Percentiles rank a stretch among this genome's conserved stretches.
Evolutionary conservation across 2,113 vertebrate genomes (phyloP).

Genomic region (Stomatorhinus ivindoensis): DNA sequence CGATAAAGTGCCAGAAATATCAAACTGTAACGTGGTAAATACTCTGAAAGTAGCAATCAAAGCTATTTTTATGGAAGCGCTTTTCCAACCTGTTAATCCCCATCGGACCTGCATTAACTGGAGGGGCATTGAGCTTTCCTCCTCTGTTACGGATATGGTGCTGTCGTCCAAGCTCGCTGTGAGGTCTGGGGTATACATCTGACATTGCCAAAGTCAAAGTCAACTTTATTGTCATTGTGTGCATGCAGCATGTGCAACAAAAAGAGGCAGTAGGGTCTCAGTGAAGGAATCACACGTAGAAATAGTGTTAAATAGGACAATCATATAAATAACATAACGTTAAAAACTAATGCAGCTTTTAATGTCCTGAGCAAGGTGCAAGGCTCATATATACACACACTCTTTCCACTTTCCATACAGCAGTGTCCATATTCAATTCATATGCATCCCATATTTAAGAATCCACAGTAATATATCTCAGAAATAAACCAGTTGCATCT

Average conservation of each 20-base stretch:
- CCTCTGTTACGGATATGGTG: background rate
- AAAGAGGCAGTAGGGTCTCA: background rate
- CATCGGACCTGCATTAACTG: background rate
- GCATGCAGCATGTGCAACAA: background rate
- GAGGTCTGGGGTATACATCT: background rate
- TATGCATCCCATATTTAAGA: background rate
- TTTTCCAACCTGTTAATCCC: background rate
- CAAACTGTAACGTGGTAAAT: background rate
- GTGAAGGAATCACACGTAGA: background rate
- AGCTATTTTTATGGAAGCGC: background rate
- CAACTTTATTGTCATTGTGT: background rate
- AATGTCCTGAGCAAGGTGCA: background rate
- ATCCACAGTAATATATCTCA: background rate
- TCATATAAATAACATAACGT: background rate
- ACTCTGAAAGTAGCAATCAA: constrained; percentile 1
- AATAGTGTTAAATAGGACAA: background rate
- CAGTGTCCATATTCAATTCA: background rate
- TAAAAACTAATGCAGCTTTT: background rate
- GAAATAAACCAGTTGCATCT: background rate
- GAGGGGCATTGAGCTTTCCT: background rate
- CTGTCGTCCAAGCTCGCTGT: background rate
- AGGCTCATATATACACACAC: background rate
- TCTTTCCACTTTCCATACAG: background rate
- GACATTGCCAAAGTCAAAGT: background rate
- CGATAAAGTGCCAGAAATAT: background rate